These are phyloP conservation scores for Donacobius atricapilla DNA, from an alignment of 2,113 vertebrate genomes.

Conservation along the genomic window DNA sequence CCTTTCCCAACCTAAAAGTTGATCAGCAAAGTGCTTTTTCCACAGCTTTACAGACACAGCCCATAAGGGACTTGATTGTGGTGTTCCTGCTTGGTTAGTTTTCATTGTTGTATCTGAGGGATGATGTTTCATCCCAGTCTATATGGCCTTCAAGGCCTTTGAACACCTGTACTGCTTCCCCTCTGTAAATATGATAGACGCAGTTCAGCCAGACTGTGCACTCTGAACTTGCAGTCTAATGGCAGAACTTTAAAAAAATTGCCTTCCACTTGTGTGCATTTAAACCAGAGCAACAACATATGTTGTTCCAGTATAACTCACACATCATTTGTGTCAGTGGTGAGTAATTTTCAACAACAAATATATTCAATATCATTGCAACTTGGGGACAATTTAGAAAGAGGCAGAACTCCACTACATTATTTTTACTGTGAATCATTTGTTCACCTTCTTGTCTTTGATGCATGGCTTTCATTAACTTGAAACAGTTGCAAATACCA, in stretches of 20 bases:
- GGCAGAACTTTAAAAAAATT: background rate
- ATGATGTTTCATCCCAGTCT: background rate
- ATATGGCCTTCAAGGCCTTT: background rate
- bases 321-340: background rate
- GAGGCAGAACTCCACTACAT: background rate
- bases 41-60: background rate
- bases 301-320: background rate
- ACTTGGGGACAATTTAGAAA: background rate
- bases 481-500: background rate
- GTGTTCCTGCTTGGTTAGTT: background rate
- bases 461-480: constrained; percentile 20
- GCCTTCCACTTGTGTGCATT: background rate
- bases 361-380: background rate
- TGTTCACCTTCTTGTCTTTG: constrained; percentile 21
- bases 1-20: background rate
- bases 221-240: background rate
- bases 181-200: background rate
- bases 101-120: background rate
- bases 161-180: background rate
- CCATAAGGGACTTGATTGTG: background rate
- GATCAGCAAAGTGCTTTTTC: background rate
- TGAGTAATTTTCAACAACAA: background rate
- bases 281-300: background rate
- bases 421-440: background rate
- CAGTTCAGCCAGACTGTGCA: background rate